phyloP scores from a whole-genome alignment of 2,888 invertebrate species.

The Tenthredo distinguenda region DNA sequence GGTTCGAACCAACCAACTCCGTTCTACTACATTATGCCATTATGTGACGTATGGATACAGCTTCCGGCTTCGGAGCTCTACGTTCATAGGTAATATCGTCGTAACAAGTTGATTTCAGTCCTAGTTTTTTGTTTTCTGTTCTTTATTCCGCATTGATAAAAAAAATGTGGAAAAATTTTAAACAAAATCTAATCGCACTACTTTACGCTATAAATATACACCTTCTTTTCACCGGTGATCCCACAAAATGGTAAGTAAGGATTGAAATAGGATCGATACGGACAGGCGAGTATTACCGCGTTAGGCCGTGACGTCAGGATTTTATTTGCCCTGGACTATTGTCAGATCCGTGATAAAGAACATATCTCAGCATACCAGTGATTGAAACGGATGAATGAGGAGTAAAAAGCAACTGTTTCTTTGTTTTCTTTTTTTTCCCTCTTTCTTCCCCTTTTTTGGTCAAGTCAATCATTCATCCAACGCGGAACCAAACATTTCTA shows the following conservation, averaged over 20 bases:
- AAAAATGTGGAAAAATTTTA: not conserved
- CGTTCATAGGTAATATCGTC: not conserved
- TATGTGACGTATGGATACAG: not conserved
- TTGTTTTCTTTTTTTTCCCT: not conserved
- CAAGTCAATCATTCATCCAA: not conserved
- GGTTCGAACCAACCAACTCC: conserved; percentile 16
- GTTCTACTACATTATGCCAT: conserved; percentile 15
- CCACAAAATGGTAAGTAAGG: not conserved
- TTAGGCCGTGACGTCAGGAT: conserved; percentile 13
- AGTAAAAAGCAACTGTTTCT: not conserved
- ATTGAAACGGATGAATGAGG: not conserved
- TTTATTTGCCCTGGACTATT: conserved; percentile 24
- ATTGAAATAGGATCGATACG: conserved; percentile 18
- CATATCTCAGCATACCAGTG: not conserved
- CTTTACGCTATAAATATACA: not conserved
- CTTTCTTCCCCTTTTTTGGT: not conserved
- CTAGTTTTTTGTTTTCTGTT: not conserved
- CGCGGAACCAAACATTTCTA: conserved; percentile 8
- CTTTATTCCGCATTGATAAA: not conserved
- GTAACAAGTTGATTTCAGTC: not conserved
- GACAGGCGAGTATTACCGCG: conserved; percentile 15
- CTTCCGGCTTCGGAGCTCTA: not conserved
- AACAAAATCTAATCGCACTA: not conserved
- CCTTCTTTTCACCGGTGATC: not conserved
- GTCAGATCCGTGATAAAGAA: not conserved